Conservation (phyloP, 2,113 vertebrate genomes). For the Bufo gargarizans region DNA sequence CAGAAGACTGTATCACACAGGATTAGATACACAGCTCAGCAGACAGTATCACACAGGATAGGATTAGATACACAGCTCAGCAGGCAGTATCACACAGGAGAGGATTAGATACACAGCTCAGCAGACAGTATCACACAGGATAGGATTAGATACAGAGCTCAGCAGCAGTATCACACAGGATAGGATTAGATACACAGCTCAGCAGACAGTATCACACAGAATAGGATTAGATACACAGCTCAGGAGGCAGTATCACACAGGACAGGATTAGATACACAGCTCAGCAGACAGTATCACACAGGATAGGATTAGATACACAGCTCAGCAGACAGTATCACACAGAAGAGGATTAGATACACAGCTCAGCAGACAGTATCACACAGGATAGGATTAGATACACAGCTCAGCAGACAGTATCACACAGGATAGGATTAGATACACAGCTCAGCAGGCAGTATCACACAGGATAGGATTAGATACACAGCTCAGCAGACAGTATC, state of each 20-base stretch:
- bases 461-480: not conserved
- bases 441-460: not conserved
- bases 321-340: not conserved
- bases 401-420: not conserved
- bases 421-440: not conserved
- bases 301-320: not conserved
- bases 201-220: not conserved
- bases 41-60: not conserved
- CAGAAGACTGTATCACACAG: not conserved
- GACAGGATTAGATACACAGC: not conserved
- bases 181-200: not conserved
- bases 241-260: not conserved
- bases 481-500: not conserved
- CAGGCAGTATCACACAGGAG: not conserved
- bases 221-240: not conserved
- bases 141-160: not conserved
- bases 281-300: not conserved
- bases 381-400: not conserved
- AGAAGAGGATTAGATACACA: not conserved
- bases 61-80: not conserved
- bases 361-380: not conserved
- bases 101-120: slow-evolving; percentile 1
- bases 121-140: not conserved
- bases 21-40: not conserved
- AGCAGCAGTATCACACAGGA: not conserved